Percentiles rank a stretch among this genome's conserved stretches.
Conservation (phyloP, 2,888 invertebrate species). For the Erpobdella octoculata region DNA sequence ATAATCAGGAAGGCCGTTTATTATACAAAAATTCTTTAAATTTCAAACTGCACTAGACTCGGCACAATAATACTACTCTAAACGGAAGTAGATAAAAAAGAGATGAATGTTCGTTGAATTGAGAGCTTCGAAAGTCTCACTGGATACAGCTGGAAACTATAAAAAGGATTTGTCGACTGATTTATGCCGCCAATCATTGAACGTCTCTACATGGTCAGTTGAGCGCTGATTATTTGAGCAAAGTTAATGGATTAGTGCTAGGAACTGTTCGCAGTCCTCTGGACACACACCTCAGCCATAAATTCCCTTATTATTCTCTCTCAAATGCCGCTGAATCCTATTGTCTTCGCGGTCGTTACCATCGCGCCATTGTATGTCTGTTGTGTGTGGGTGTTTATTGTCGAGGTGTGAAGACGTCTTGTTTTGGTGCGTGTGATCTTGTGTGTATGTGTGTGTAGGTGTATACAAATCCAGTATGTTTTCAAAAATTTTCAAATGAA, state of each 20-base stretch:
- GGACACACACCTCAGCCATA: constrained; percentile 10
- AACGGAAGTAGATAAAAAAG: not conserved
- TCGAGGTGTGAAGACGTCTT: no score
- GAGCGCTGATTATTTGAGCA: constrained; percentile 9
- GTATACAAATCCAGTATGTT: no score
- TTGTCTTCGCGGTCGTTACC: not conserved
- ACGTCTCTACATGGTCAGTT: constrained; percentile 7
- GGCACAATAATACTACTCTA: not conserved
- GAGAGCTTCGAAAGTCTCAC: no score
- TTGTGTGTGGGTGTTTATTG: no score
- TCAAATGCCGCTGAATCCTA: not conserved
- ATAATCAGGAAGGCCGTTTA: not conserved
- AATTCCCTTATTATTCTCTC: not conserved
- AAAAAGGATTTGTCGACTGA: constrained; percentile 16
- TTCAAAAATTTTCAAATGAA: no score
- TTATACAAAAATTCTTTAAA: not conserved
- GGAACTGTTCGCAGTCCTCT: not conserved
- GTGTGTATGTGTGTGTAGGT: no score
- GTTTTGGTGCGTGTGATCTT: no score
- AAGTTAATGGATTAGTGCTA: not conserved
- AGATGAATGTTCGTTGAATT: no score
- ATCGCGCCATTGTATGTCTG: no score
- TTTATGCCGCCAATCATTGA: constrained; percentile 22
- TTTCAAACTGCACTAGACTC: not conserved
- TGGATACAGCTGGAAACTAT: no score